These are phyloP conservation scores for Sminthurides aquaticus DNA, from an alignment of 2,888 invertebrate species.

Conservation along the genomic window DNA sequence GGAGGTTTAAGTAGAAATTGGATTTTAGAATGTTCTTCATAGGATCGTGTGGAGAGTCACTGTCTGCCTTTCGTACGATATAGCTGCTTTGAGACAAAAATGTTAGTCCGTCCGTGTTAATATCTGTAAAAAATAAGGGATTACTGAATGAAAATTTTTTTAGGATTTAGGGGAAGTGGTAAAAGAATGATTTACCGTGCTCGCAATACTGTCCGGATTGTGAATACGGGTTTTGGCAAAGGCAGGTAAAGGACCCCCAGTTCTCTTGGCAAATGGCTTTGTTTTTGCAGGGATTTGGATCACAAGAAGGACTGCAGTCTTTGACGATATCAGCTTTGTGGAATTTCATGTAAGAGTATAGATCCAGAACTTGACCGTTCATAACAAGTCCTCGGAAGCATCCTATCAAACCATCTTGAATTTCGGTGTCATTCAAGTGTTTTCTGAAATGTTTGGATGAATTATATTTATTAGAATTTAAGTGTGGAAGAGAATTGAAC, in stretches of 20 bases:
- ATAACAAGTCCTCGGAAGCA: conserved; percentile 88
- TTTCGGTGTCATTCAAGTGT: conserved; percentile 67
- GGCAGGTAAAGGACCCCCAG: conserved; percentile 66
- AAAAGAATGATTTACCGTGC: conserved; percentile 59
- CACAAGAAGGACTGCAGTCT: conserved; percentile 89
- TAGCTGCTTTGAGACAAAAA: conserved; percentile 74
- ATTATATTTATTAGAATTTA: background rate
- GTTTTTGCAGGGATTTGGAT: conserved; percentile 87
- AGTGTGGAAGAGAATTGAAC: background rate
- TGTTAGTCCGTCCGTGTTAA: conserved; percentile 80
- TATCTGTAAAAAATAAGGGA: conserved; percentile 60
- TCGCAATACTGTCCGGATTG: conserved; percentile 85
- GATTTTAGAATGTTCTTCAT: conserved; percentile 68
- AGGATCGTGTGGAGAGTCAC: conserved; percentile 59
- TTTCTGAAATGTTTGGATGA: conserved; percentile 54
- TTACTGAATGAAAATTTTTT: conserved; percentile 19
- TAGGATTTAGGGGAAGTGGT: background rate
- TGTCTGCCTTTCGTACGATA: conserved; percentile 66
- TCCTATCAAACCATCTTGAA: conserved; percentile 78
- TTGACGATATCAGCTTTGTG: conserved; percentile 84
- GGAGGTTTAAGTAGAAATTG: conserved; percentile 76
- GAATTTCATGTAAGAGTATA: conserved; percentile 86
- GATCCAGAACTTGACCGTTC: conserved; percentile 81
- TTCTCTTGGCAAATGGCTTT: conserved; percentile 62
- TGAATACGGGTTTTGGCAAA: conserved; percentile 86